Base-by-base conservation (phyloP, 1,140 invertebrate genomes). In the Trachymyrmex septentrionalis region DNA sequence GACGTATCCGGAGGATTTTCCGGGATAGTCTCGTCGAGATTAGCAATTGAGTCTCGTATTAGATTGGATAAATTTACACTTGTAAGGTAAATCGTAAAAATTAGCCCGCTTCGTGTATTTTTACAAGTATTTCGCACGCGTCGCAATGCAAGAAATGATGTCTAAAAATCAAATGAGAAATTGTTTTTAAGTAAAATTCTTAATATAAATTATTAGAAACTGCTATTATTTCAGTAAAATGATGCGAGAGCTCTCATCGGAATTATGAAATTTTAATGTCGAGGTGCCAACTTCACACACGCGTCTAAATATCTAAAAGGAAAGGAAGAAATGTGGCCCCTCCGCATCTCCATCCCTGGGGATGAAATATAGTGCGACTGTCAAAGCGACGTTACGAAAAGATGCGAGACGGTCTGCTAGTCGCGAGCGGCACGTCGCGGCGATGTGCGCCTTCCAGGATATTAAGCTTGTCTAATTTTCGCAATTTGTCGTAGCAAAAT, bases 401-500 rank as follows among this genome's bases (percentile, higher is more conserved):
- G 77, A 66, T n/a, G 50, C 38, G 48, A 44, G 84, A 88, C 44
- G 10, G 21, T 30, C 27, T 30, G n/a, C 7, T 44, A 44, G 72
- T 16, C n/a, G 64, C 34, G 10, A 63, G n/a, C 61, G 72, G 30
- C 73, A 2, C 55, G 21, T 50, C 48, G 63, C 48, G 63, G 19
- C 63, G 24, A 34, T 34, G 30, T 64, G 69, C 87, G 34, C 63
- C 81, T 73, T 81, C 77, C 85, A 80, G 66, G 85, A 87, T 91
- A 89, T 90, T 93, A 89, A 91, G 85, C 87, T 67, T 84, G 91
- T 93, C 92, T 92, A 93, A 92, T 93, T 93, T 92, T 88, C 81
- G 88, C 92, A 93, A 93, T 93, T 93, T 93, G 90, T 92, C 82
- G 87, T 76, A 34, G 86, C 80, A 87, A 90, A 91, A 91, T 92